Evolutionary conservation across 2,888 invertebrate species (phyloP), one percentile per base, ranked within the genome.

Genomic region (Andricus quercusramuli): DNA sequence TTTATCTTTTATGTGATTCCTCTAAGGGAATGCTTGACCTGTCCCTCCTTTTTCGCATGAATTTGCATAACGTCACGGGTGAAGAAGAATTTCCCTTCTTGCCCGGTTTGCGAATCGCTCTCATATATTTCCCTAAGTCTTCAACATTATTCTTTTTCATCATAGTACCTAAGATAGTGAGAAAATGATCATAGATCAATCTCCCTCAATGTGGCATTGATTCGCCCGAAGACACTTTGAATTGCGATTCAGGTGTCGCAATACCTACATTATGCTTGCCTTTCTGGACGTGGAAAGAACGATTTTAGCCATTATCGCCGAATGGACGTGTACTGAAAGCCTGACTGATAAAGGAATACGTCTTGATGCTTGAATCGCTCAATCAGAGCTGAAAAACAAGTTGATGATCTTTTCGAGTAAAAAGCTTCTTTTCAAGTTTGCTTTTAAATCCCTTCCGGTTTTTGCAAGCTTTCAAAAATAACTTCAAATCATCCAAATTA

Each of bases 31-130:
- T 56, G 15, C 44, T 22, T 51, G 70, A 70, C 51, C 70, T 67
- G 44, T 25, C 56, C 51, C 20, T 29, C 15, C 25, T 6, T 17
- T 47, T 47, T 51, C 29, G 47, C 65, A 20, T 15, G 25, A 74
- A 74, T 74, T 56, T 74, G 47, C 74, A 74, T 74, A 74, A 74
- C 32, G 74, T 74, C 74, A 74, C 51, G 56, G 74, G 56, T 37
- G 70, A 70, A 70, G 29, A 51, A 74, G 51, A 74, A 17, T 74
- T 74, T 56, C 70, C 51, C 29, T 74, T 70, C 70, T 74, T 74
- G 51, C 20, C 32, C 11, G 32, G 47, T 25, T 29, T 74, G 51
- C 29, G 37, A 74, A 74, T 74, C 51, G 74, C 11, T 51, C 51
- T 56, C 74, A 32, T 56, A 6, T 74, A 56, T 74, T 74, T n/a